phyloP scores from a whole-genome alignment of 35 echinoderm and acorn worm species.

The Ptychodera flava region DNA sequence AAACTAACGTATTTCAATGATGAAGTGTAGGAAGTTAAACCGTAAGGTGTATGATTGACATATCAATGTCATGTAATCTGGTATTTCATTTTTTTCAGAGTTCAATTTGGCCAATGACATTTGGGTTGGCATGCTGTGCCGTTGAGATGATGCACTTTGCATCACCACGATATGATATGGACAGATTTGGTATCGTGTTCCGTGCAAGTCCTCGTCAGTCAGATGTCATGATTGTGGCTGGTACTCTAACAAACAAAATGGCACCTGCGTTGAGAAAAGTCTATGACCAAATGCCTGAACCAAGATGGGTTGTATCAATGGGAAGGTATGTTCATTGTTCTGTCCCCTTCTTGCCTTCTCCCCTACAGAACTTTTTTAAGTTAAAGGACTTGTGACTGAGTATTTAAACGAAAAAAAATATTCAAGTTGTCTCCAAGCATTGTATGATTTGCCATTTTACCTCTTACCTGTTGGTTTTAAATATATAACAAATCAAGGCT shows the following conservation, averaged over 20 bases:
- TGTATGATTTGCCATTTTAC: too few species aligned
- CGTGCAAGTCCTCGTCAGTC: conserved; percentile 90
- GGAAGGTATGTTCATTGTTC: conserved; percentile 94
- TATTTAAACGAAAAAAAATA: too few species aligned
- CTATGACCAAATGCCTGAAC: conserved; percentile 99
- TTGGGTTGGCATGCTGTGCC: conserved; percentile 97
- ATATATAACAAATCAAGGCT: too few species aligned
- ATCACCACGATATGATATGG: conserved; percentile 94
- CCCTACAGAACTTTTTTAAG: too few species aligned
- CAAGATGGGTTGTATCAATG: conserved; percentile 99
- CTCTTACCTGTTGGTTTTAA: too few species aligned
- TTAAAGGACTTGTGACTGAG: too few species aligned
- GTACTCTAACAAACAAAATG: conserved; percentile 99
- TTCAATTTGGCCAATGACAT: conserved; percentile 98
- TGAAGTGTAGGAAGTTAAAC: too few species aligned
- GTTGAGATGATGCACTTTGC: conserved; percentile 99
- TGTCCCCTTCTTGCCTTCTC: too few species aligned
- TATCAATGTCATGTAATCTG: too few species aligned
- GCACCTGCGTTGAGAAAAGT: conserved; percentile 94
- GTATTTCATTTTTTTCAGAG: conserved; percentile 55
- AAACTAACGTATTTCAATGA: too few species aligned
- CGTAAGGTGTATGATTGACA: too few species aligned
- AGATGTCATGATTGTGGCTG: conserved; percentile 98
- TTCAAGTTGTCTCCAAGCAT: too few species aligned
- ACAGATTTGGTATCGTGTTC: conserved; percentile 97